Base-by-base conservation (phyloP, 1,140 invertebrate species). In the Musca domestica region DNA sequence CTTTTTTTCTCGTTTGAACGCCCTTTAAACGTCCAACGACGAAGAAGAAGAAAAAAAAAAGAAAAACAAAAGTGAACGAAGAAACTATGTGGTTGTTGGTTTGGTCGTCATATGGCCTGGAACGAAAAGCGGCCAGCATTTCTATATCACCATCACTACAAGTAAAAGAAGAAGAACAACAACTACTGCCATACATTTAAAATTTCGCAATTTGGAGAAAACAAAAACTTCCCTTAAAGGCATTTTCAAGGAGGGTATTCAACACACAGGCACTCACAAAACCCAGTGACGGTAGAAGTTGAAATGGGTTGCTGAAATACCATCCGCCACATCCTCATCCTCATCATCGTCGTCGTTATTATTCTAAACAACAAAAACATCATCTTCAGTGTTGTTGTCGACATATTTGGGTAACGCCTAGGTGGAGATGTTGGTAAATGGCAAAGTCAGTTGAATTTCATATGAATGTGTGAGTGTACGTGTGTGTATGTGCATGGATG, bases 181-280 rank as follows among this genome's bases (percentile, higher is more conserved):
- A n/a, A n/a, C n/a, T n/a, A n/a, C n/a, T n/a, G n/a, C n/a, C 34
- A 41, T 12, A 41, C 34, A 41, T 41, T 9, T 10, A 41, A 41
- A 41, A 9, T 10, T 7, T 41, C 34, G 34, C 12, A 41, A 61
- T 61, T 61, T 61, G 4, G 20, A 41, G 30, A 61, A 61, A 58
- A 41, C 56, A 61, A 61, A 27, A 34, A 17, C 7, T 34, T 61
- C 27, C 56, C 56, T 61, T 34, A 61, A 61, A 61, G 56, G 56
- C 56, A 61, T 19, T 61, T 41, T 34, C 7, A n/a, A 61, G 34
- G 27, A n/a, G 14, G 27, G 2, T 58, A 17, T 58, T 61, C 17
- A n/a, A 61, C 23, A 34, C 56, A 61, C 30, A 54, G 3, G 15
- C 9, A 30, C 25, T 3, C 25, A n/a, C n/a, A 58, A 17, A 58